A percentile compares a stretch with the other conserved stretches of the same genome.
Evolutionary conservation across 37 sponge, comb jelly and placozoan species (phyloP).

Genomic region (Ephydatia muelleri): DNA sequence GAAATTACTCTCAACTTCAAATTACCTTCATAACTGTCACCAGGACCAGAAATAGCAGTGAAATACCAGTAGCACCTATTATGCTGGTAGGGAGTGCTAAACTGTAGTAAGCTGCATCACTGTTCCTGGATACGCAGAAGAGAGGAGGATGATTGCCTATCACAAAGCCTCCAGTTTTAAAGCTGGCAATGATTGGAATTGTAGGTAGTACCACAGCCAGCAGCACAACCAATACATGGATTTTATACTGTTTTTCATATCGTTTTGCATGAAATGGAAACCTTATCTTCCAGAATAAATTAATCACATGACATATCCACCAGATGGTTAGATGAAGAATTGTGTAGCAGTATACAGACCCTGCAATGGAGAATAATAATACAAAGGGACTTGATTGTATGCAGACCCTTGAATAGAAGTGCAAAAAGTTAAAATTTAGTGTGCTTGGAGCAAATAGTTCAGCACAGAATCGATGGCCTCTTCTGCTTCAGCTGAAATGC

Average conservation of each 20-base stretch:
- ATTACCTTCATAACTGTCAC: slow-evolving; percentile 20
- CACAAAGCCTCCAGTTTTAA: not conserved
- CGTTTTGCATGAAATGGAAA: slow-evolving; percentile 26
- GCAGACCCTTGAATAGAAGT: too few species aligned
- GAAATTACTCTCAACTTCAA: not conserved
- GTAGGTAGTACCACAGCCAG: slow-evolving; percentile 21
- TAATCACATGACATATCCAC: slow-evolving; percentile 19
- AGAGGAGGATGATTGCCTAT: slow-evolving; percentile 3
- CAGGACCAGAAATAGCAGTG: slow-evolving; percentile 32
- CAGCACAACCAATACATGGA: slow-evolving; percentile 9
- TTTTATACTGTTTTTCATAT: not conserved
- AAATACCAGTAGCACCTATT: slow-evolving; percentile 9
- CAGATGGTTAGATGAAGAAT: not conserved
- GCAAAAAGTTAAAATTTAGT: too few species aligned
- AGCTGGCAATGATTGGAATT: not conserved
- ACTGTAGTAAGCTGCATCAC: not conserved
- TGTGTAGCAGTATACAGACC: slow-evolving; percentile 5
- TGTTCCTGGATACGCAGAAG: slow-evolving; percentile 9
- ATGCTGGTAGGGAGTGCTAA: slow-evolving; percentile 31
- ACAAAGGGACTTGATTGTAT: too few species aligned
- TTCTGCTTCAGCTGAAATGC: too few species aligned
- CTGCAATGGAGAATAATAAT: too few species aligned
- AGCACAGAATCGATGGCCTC: too few species aligned
- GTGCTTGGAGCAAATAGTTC: too few species aligned
- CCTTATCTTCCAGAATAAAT: slow-evolving; percentile 9